Evolutionary conservation across 2,888 invertebrate genomes (phyloP), one percentile per base, ranked within the genome.

Genomic region (Blastobasis lacticolella): DNA sequence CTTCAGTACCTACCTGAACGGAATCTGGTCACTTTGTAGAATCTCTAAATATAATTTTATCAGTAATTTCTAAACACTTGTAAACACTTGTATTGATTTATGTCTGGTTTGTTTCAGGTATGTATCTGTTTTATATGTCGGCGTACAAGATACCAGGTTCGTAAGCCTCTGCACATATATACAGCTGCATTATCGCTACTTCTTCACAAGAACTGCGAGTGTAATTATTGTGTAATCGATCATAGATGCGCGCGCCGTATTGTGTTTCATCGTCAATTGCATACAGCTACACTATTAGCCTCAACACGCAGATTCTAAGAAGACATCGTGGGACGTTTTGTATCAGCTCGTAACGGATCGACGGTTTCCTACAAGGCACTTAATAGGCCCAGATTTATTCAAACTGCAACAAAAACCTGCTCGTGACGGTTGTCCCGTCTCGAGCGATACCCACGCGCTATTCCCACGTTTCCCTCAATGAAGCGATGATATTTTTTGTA

Each of bases 401-500:
- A 65, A 62, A 49, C 47, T 59, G 64, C 62, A 62, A 75, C 73
- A 80, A 80, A 78, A 81, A 77, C 68, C 61, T 54, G 68, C 69
- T 78, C 75, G 80, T 78, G 75, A 67, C 67, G 66, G 63, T 62
- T 58, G 57, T 61, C 60, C 57, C 61, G 57, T 63, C 64, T 57
- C 50, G 53, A 50, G 23, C 50, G 49, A 60, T 67, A 62, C 70
- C 69, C 68, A 73, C 71, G 69, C 66, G 61, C 69, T 69, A 73
- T 80, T 82, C 81, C 75, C 82, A 81, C 79, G 79, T 69, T 49
- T 75, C 69, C 67, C 59, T 58, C 61, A 58, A 61, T 63, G 65
- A 62, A 71, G 71, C 75, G 73, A 78, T 74, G 72, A 70, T 61
- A 60, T 58, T 65, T 70, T 69, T 23, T 23, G 23, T 23, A 23